Evolutionary conservation across 2,888 invertebrate genomes (phyloP), one percentile per base, ranked within the genome.

Genomic region (Heliothis peltigera): DNA sequence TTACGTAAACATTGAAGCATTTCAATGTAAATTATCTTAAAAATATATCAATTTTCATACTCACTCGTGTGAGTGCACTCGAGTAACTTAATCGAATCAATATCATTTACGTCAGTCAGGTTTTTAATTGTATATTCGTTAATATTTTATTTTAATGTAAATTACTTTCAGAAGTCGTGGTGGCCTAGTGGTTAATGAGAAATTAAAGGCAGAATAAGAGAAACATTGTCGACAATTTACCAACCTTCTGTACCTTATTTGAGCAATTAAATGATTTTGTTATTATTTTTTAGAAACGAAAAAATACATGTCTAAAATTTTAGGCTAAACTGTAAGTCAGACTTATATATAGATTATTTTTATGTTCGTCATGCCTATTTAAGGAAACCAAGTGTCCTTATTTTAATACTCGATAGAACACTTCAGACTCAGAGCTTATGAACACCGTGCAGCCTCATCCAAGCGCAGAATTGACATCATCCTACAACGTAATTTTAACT

Each of bases 391-490:
- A n/a, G n/a, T n/a, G n/a, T n/a, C 19, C 32, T 21, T n/a, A 17
- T 53, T 64, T 53, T 70, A 65, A 65, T 70, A 60, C 53, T 17
- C 43, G 2, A 10, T 22, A 15, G 53, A 25, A 47, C 46, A 2
- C 7, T 28, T 32, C 46, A 2, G 10, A 8, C 15, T 52, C 47
- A 25, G 39, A 43, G 35, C 42, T 58, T 48, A 47, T 54, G 39
- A 47, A 32, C 60, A 18, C 60, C 63, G 12, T 69, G 71, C 64
- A 57, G 18, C 54, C 58, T 54, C 69, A 64, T 22, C 53, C 57
- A 54, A 52, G 75, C 74, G 55, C 66, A 74, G 70, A 80, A 80
- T 79, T 73, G 79, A 79, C 79, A 75, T 47, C 64, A 51, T 49
- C 47, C 44, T 44, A 44, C 52, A 32, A 59, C 49, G 65, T 70